A percentile compares a stretch with the other conserved stretches of the same genome.
Conservation (phyloP, 2,797 vertebrate genomes). For the Danio aesculapii region DNA sequence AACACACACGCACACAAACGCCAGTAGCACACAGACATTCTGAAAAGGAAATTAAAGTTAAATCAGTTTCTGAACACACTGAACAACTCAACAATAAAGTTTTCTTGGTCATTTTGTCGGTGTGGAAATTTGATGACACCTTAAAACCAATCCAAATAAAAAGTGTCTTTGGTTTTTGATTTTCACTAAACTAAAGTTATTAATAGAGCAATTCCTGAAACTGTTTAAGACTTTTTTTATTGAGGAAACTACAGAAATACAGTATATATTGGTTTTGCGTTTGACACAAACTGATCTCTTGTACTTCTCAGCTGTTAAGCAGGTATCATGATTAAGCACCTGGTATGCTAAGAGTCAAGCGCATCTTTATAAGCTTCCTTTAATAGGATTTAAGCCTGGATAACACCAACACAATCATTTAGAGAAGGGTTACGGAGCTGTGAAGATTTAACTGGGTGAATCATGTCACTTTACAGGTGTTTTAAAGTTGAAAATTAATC, state of each 20-base stretch:
- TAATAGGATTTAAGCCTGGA: slow-evolving; percentile 18
- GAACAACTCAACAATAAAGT: background rate
- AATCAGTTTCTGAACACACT: background rate
- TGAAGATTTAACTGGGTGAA: background rate
- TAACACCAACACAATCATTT: background rate
- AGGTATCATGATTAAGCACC: background rate
- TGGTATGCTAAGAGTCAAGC: slow-evolving; percentile 1
- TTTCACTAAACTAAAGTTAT: background rate
- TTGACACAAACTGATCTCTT: background rate
- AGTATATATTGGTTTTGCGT: background rate
- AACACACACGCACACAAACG: too few species aligned
- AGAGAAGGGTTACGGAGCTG: background rate
- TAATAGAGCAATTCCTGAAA: background rate
- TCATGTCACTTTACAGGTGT: background rate
- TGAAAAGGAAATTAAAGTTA: background rate
- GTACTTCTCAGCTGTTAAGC: background rate
- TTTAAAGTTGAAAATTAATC: too few species aligned
- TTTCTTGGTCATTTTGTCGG: too few species aligned
- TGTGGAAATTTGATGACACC: too few species aligned
- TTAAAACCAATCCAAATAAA: background rate
- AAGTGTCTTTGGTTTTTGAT: background rate
- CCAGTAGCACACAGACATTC: background rate
- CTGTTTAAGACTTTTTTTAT: background rate
- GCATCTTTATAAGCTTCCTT: background rate
- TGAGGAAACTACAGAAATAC: background rate